phyloP scores from a whole-genome alignment of 2,888 invertebrate genomes.

The Didymodactylos carnosus region DNA sequence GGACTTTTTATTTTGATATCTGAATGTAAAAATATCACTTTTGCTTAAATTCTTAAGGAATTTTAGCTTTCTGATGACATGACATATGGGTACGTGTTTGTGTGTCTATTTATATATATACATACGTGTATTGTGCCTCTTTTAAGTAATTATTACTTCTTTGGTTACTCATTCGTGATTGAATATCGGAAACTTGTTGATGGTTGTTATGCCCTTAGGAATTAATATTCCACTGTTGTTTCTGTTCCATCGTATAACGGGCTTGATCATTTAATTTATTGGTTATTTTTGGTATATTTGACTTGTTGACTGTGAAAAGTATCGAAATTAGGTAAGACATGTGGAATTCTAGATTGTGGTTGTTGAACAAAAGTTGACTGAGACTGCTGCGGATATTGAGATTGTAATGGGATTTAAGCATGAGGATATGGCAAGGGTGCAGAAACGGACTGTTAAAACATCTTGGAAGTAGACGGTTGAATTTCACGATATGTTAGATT shows the following conservation, averaged over 20 bases:
- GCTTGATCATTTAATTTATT: background rate
- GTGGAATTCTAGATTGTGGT: background rate
- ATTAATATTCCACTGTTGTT: background rate
- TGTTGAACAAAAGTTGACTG: too few relatives aligned
- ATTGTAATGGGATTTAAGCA: background rate
- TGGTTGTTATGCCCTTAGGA: background rate
- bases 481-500: background rate
- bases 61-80: too few relatives aligned
- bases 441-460: background rate
- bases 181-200: background rate
- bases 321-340: background rate
- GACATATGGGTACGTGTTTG: too few relatives aligned
- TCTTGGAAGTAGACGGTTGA: background rate
- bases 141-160: too few relatives aligned
- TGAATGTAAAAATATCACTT: too few relatives aligned
- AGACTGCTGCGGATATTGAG: too few relatives aligned
- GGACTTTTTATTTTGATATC: too few relatives aligned
- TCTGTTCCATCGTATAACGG: background rate
- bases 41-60: too few relatives aligned
- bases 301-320: background rate
- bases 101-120: too few relatives aligned
- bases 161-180: background rate
- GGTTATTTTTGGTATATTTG: background rate
- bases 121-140: too few relatives aligned
- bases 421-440: background rate